Evolutionary conservation across 2,797 vertebrate species (phyloP), one percentile per base, ranked within the genome.

Genomic region (Anguilla pacifica): DNA sequence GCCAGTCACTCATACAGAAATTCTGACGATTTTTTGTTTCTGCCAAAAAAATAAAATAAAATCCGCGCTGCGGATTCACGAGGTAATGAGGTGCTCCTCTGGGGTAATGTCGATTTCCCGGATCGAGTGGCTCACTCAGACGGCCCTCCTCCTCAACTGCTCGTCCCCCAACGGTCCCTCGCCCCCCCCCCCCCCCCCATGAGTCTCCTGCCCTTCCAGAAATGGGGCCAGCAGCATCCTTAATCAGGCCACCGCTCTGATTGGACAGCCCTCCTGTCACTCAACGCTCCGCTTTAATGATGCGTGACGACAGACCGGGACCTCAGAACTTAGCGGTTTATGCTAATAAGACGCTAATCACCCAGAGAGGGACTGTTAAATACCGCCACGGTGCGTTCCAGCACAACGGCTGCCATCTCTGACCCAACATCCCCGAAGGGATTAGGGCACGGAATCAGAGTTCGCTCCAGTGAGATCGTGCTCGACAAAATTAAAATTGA

Each of bases 231-330:
- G 43, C 67, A 51, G 43, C 6, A 46, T 55, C 35, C 43, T 86
- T 85, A 89, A 84, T 72, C 59, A 61, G 86, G 81, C 15, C 51
- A 25, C 13, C 31, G 83, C 88, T 88, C 57, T 22, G n/a, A 59
- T 10, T 1, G 39, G 15, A 85, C 57, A 86, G 83, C 70, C 15
- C 2, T 19, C 1, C 70, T 64, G 67, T 64, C 77, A 35, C 25
- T 90, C 90, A 86, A 0, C n/a, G n/a, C n/a, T 22, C 19, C 15
- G 22, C 31, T 11, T 7, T 57, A 49, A 10, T 53, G 74, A 77
- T 15, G 28, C 22, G 19, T 13, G 70, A 64, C 11, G 70, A 64
- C 5, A 11, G 83, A 49, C 39, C 2, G 59, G 59, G 67, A 39
- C 64, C 53, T 11, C 31, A 59, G 22, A 85, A 7, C 77, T 79